Conservation (phyloP, 2,888 invertebrate genomes). For the Amorpha juglandis region DNA sequence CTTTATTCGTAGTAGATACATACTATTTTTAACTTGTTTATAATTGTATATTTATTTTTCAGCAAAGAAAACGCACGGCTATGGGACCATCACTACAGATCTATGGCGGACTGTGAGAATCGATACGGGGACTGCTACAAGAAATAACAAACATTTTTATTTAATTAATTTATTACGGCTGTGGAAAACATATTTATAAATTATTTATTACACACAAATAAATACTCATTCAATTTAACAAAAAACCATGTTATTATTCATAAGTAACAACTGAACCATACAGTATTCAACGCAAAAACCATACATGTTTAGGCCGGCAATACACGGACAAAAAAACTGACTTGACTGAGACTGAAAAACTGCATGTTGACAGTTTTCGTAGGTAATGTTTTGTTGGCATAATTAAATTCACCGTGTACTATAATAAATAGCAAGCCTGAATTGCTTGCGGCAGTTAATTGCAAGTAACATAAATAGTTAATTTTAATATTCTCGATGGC, state of each 20-base stretch:
- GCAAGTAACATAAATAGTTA: too few relatives aligned
- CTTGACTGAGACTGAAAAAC: too few relatives aligned
- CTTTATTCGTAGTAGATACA: too few relatives aligned
- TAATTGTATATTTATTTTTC: constrained; percentile 29
- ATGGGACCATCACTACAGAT: constrained; percentile 71
- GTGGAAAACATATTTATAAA: neutral
- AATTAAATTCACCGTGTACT: too few relatives aligned
- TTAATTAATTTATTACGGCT: constrained; percentile 21
- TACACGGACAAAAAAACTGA: neutral
- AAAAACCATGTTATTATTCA: constrained; percentile 55
- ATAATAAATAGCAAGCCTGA: too few relatives aligned
- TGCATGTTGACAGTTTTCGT: too few relatives aligned
- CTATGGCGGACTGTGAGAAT: constrained; percentile 58
- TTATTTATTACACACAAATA: constrained; percentile 29
- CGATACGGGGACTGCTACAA: constrained; percentile 62
- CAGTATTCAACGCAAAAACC: constrained; percentile 49
- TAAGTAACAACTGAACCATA: constrained; percentile 37
- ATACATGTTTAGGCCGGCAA: neutral
- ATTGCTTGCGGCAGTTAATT: too few relatives aligned
- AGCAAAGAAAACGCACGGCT: constrained; percentile 75
- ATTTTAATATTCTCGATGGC: too few relatives aligned
- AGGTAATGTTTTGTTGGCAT: too few relatives aligned
- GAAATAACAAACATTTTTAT: constrained; percentile 35
- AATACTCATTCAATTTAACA: constrained; percentile 41
- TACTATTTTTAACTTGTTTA: neutral